These are phyloP conservation scores for Schizaphis graminum DNA, from an alignment of 2,888 invertebrate species.

Conservation along the genomic window DNA sequence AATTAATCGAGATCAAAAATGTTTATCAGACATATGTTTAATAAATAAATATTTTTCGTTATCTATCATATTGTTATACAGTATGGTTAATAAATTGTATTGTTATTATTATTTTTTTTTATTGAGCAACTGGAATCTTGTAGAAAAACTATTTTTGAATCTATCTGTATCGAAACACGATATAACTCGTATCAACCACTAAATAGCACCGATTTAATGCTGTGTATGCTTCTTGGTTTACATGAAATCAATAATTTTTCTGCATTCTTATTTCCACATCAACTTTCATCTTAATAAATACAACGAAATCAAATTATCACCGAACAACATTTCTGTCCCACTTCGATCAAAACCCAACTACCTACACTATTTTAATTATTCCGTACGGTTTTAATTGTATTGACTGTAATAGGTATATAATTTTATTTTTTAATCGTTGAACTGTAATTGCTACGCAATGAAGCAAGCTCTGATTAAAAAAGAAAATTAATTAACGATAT, in stretches of 20 bases:
- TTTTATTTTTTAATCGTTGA: not conserved
- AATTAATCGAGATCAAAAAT: not conserved
- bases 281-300: not conserved
- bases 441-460: not conserved
- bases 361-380: not conserved
- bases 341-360: not conserved
- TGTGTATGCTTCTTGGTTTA: not conserved
- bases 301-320: not conserved
- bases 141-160: not conserved
- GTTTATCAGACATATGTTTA: not conserved
- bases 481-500: not conserved
- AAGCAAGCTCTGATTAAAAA: not conserved
- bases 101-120: not conserved
- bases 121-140: no score
- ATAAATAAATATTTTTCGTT: not conserved
- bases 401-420: not conserved
- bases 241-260: not conserved
- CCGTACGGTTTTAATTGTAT: not conserved
- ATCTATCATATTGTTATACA: not conserved
- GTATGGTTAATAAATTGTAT: not conserved
- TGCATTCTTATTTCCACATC: not conserved
- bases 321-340: not conserved
- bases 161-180: not conserved
- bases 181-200: not conserved
- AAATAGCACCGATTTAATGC: not conserved